phyloP scores from a whole-genome alignment of 2,888 invertebrate genomes.

The Polydrusus pterygomalis region DNA sequence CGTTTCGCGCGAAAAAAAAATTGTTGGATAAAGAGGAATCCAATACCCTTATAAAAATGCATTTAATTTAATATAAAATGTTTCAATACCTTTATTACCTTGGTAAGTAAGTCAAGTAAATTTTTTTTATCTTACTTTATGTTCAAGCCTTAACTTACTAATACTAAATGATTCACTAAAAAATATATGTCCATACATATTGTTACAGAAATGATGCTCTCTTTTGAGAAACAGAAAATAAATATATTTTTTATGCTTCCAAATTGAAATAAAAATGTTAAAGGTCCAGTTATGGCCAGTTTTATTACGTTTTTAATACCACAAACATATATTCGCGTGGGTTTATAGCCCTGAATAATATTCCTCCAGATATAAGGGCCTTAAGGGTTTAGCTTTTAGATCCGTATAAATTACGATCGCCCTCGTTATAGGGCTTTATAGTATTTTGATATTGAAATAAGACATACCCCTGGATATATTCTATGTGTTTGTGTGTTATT shows the following conservation, averaged over 20 bases:
- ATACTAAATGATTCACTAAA: too few species aligned
- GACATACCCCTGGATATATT: conserved; percentile 33
- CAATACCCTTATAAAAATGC: too few species aligned
- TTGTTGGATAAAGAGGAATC: too few species aligned
- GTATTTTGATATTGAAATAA: conserved; percentile 53
- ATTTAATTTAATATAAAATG: too few species aligned
- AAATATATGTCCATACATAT: neutral
- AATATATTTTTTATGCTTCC: conserved; percentile 37
- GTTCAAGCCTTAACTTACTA: too few species aligned
- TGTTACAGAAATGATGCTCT: neutral
- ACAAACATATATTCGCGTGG: conserved; percentile 50
- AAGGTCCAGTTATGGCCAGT: conserved; percentile 58
- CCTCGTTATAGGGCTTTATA: conserved; percentile 45
- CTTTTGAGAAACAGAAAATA: conserved; percentile 11
- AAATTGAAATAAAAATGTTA: conserved; percentile 60
- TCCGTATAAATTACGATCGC: conserved; percentile 51
- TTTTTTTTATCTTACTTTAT: too few species aligned
- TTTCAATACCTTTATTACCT: too few species aligned
- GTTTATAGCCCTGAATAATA: conserved; percentile 52
- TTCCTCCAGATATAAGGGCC: conserved; percentile 50
- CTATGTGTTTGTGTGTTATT: neutral
- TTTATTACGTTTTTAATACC: conserved; percentile 58
- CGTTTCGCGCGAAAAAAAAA: too few species aligned
- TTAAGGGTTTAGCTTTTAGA: conserved; percentile 51
- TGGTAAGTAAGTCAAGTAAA: too few species aligned